phyloP scores from a whole-genome alignment of 2,888 invertebrate genomes.

The Aplocera efformata region DNA sequence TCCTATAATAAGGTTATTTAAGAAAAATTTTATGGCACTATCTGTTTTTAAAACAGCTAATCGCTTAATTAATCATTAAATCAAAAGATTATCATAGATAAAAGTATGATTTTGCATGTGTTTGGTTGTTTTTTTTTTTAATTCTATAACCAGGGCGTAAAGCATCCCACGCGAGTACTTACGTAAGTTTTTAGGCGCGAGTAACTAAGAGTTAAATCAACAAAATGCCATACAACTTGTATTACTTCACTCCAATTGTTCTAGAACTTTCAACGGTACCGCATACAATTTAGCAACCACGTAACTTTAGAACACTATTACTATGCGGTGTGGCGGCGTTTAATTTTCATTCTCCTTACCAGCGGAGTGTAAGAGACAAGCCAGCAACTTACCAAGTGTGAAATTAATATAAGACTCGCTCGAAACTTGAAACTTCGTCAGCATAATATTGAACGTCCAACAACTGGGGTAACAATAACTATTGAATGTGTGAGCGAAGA shows the following conservation, averaged over 20 bases:
- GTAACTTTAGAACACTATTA: constrained; percentile 14
- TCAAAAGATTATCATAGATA: no score
- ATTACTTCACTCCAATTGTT: neutral
- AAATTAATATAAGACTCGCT: constrained; percentile 37
- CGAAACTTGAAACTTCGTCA: constrained; percentile 24
- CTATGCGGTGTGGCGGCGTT: constrained; percentile 23
- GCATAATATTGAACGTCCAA: constrained; percentile 30
- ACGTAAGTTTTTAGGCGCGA: no score
- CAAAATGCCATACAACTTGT: no score
- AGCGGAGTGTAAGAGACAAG: constrained; percentile 27
- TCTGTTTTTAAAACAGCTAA: no score
- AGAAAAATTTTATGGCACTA: no score
- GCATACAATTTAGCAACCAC: constrained; percentile 13
- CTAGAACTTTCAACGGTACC: constrained; percentile 5
- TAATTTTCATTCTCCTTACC: constrained; percentile 32
- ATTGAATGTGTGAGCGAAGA: constrained; percentile 10
- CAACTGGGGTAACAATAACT: constrained; percentile 22
- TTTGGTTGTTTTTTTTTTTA: no score
- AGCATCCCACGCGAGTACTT: no score
- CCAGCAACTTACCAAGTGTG: constrained; percentile 35
- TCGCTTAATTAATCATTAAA: no score
- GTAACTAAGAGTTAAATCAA: no score
- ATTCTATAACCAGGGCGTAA: no score
- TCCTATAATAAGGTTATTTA: no score
- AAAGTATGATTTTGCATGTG: no score